These are phyloP conservation scores for Poeciliopsis gracilis DNA, from an alignment of 2,797 vertebrate species.

Conservation along the genomic window DNA sequence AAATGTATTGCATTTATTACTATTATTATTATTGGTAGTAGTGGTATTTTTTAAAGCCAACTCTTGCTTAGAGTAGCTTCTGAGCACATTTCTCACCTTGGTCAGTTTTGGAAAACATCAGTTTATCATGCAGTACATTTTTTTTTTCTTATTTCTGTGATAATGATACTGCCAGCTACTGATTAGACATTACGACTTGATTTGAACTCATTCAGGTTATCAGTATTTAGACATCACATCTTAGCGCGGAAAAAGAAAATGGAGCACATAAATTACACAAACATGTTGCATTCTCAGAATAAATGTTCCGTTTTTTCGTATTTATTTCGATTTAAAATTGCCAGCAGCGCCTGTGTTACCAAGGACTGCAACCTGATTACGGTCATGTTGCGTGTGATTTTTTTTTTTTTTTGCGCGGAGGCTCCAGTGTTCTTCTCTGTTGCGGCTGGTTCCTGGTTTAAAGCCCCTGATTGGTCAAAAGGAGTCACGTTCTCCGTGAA, in stretches of 20 bases:
- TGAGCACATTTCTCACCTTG: not conserved
- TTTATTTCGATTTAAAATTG: not conserved
- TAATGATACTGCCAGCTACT: not conserved
- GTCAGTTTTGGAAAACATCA: not conserved
- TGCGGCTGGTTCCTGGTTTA: slow-evolving; percentile 40
- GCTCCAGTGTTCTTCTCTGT: not conserved
- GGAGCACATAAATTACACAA: not conserved
- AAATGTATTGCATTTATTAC: not conserved
- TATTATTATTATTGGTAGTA: not conserved
- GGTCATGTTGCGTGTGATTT: not conserved
- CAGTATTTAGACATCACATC: not conserved
- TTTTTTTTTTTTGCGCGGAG: not conserved
- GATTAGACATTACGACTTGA: not conserved
- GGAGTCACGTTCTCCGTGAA: slow-evolving; percentile 76
- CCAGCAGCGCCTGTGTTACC: not conserved
- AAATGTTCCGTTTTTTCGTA: not conserved
- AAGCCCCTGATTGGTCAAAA: slow-evolving; percentile 73
- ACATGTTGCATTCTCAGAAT: not conserved
- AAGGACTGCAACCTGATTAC: not conserved
- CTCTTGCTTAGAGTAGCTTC: not conserved
- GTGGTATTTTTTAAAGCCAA: not conserved
- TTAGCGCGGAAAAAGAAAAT: not conserved
- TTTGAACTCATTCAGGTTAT: not conserved
- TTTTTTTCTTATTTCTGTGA: not conserved
- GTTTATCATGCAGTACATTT: not conserved